These are phyloP conservation scores for Perdita meconis DNA, from an alignment of 2,888 invertebrate genomes.

Conservation along the genomic window DNA sequence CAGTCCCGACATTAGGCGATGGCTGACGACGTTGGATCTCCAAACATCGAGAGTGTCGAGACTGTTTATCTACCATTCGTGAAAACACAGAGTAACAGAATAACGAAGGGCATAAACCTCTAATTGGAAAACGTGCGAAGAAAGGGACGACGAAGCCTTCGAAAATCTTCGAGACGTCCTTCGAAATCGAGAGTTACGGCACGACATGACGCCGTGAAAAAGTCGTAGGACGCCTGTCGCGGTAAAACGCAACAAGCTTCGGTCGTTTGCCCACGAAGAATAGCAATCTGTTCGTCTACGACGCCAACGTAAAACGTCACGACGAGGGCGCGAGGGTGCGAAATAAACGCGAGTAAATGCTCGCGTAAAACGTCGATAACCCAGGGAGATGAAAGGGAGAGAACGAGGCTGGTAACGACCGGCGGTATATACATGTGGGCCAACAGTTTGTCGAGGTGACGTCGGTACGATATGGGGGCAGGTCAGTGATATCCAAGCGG, in stretches of 20 bases:
- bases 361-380: slow-evolving; percentile 73
- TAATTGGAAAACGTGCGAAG: too few relatives aligned
- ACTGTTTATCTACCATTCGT: too few relatives aligned
- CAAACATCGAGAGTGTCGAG: too few relatives aligned
- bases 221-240: background rate
- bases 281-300: background rate
- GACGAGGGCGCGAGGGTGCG: slow-evolving; percentile 40
- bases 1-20: too few relatives aligned
- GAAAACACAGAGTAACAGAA: too few relatives aligned
- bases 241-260: background rate
- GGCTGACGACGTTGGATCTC: too few relatives aligned
- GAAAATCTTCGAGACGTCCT: background rate
- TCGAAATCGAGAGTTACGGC: background rate
- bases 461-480: slow-evolving; percentile 67
- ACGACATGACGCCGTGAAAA: background rate
- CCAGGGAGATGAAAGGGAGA: slow-evolving; percentile 69
- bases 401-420: slow-evolving; percentile 49
- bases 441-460: slow-evolving; percentile 71
- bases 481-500: slow-evolving; percentile 74
- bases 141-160: background rate
- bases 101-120: too few relatives aligned
- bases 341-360: slow-evolving; percentile 62
- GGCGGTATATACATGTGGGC: slow-evolving; percentile 62
- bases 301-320: slow-evolving; percentile 9
- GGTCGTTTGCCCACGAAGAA: background rate